Evolutionary conservation across 2,113 vertebrate species (phyloP).

Genomic region (Micromys minutus): DNA sequence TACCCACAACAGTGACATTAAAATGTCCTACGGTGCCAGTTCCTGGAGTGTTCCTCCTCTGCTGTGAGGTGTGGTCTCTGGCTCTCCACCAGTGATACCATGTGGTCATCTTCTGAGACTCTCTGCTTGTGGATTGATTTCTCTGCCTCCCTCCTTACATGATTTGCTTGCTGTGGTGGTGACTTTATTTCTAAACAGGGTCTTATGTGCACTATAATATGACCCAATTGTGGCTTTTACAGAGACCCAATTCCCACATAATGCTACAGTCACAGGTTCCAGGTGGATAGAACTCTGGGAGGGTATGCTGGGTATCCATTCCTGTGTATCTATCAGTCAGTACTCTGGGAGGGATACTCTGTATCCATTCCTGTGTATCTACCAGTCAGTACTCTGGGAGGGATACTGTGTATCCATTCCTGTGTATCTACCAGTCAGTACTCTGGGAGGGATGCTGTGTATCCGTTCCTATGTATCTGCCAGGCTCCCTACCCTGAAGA

Average conservation of each 20-base stretch:
- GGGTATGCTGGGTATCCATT: too few relatives aligned
- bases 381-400: too few relatives aligned
- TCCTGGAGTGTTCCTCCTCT: fast-evolving
- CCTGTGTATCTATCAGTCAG: not conserved
- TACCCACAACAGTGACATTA: not conserved
- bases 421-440: too few relatives aligned
- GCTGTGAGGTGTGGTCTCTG: not conserved
- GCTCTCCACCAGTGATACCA: not conserved
- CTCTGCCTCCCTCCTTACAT: not conserved
- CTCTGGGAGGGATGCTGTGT: not conserved
- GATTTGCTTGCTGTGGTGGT: not conserved
- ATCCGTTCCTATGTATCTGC: not conserved
- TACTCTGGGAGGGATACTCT: too few relatives aligned
- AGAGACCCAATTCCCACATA: not conserved
- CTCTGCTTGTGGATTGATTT: fast-evolving
- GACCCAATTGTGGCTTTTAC: too few relatives aligned
- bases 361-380: too few relatives aligned
- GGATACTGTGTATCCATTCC: not conserved
- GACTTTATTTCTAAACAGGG: not conserved
- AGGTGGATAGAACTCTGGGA: not conserved
- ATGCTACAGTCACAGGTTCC: not conserved
- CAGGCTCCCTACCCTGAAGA: not conserved
- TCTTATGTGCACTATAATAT: not conserved
- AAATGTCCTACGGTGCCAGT: too few relatives aligned
- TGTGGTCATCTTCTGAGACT: not conserved